Evolutionary conservation across 2,888 invertebrate genomes (phyloP).

Genomic region (Drosophila greeni): DNA sequence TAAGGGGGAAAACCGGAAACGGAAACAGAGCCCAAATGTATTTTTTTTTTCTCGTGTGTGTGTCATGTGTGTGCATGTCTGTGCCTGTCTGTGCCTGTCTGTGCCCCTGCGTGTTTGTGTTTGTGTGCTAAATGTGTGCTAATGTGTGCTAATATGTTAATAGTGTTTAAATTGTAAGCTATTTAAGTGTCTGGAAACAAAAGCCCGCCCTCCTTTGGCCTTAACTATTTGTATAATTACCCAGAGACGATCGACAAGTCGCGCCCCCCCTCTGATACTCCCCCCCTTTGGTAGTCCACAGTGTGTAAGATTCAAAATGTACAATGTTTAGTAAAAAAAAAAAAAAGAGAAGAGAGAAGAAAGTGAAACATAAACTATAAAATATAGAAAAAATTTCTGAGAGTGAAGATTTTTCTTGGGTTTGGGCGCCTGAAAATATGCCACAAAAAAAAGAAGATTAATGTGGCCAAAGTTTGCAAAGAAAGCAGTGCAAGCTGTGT

Average conservation of each 20-base stretch:
- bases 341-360: background rate
- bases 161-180: slow-evolving; percentile 33
- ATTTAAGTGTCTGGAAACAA: slow-evolving; percentile 32
- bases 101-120: slow-evolving; percentile 9
- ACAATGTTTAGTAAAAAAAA: slow-evolving; percentile 28
- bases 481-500: background rate
- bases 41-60: slow-evolving; percentile 4
- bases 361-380: background rate
- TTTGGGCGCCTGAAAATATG: slow-evolving; percentile 7
- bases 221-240: slow-evolving; percentile 37
- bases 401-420: background rate
- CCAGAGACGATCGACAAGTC: slow-evolving; percentile 21
- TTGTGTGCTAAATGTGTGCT: slow-evolving; percentile 13
- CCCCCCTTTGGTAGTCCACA: slow-evolving; percentile 29
- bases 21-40: slow-evolving; percentile 6
- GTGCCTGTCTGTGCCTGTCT: too few species aligned
- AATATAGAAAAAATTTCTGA: background rate
- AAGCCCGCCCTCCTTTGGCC: slow-evolving; percentile 32
- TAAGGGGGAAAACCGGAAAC: slow-evolving; percentile 1
- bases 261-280: slow-evolving; percentile 1
- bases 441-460: background rate
- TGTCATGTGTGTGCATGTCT: background rate
- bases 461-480: background rate
- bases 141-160: slow-evolving; percentile 10
- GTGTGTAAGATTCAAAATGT: slow-evolving; percentile 30